Conservation (phyloP, 2,888 invertebrate genomes). For the Galeopsomyia nigrocyanea region DNA sequence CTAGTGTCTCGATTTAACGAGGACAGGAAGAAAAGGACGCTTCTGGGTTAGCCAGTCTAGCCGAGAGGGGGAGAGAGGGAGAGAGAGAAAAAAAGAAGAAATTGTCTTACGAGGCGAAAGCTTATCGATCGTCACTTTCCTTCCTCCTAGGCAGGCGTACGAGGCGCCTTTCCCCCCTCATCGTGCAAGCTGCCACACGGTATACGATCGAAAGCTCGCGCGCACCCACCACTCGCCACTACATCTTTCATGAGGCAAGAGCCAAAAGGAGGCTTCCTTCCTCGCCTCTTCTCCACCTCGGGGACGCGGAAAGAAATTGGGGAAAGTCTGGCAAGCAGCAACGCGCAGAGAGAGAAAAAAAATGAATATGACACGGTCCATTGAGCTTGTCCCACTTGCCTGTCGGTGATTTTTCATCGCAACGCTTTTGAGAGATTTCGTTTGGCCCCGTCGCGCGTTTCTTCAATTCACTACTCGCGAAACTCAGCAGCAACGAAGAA, state of each 20-base stretch:
- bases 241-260: slow-evolving; percentile 55
- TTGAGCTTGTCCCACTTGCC: slow-evolving; percentile 44
- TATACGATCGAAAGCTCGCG: slow-evolving; percentile 29
- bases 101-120: slow-evolving; percentile 62
- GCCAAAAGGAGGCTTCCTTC: slow-evolving; percentile 38
- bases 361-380: slow-evolving; percentile 47
- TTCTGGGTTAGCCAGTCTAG: slow-evolving; percentile 27
- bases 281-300: slow-evolving; percentile 28
- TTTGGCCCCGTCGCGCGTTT: slow-evolving; percentile 32
- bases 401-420: slow-evolving; percentile 34
- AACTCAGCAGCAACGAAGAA: slow-evolving; percentile 32
- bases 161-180: slow-evolving; percentile 24
- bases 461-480: slow-evolving; percentile 7
- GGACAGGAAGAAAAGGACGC: slow-evolving; percentile 37
- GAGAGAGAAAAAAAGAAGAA: slow-evolving; percentile 56
- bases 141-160: slow-evolving; percentile 48
- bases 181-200: slow-evolving; percentile 1
- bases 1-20: slow-evolving; percentile 30
- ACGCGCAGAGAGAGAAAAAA: slow-evolving; percentile 15
- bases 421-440: slow-evolving; percentile 33
- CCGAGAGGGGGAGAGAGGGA: neutral
- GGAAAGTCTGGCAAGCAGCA: slow-evolving; percentile 25
- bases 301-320: slow-evolving; percentile 35
- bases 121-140: slow-evolving; percentile 61
- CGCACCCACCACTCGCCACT: slow-evolving; percentile 36